Evolutionary conservation across 2,113 vertebrate species (phyloP).

Genomic region (Cololabis saira): DNA sequence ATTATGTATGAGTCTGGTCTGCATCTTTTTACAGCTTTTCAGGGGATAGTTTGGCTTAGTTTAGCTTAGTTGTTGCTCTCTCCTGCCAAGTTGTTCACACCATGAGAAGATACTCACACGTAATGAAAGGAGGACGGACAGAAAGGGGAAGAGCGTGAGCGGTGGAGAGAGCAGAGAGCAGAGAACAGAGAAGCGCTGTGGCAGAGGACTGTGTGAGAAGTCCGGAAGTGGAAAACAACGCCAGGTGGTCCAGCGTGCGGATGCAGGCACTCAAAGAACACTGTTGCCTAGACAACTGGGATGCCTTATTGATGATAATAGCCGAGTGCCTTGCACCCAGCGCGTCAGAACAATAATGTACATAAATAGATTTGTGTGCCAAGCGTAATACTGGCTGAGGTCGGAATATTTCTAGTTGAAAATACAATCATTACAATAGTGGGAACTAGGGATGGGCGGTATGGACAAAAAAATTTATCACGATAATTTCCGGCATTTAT

Average conservation of each 20-base stretch:
- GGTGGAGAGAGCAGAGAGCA: too few relatives aligned
- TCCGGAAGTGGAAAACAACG: slow-evolving; percentile 64
- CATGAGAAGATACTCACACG: background rate
- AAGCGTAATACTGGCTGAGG: slow-evolving; percentile 3
- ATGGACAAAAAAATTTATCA: too few relatives aligned
- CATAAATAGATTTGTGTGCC: background rate
- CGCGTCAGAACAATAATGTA: slow-evolving; percentile 26
- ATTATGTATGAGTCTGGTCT: too few relatives aligned
- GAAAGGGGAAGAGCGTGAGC: slow-evolving; percentile 11
- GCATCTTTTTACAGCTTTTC: too few relatives aligned
- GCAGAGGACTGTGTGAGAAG: slow-evolving; percentile 27
- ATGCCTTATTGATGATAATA: slow-evolving; percentile 76
- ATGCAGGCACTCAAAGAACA: slow-evolving; percentile 76
- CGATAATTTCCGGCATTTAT: too few relatives aligned
- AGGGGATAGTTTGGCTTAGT: too few relatives aligned
- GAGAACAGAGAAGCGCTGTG: slow-evolving; percentile 16
- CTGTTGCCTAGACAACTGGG: slow-evolving; percentile 80
- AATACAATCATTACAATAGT: background rate
- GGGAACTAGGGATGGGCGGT: too few relatives aligned
- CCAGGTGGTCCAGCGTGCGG: slow-evolving; percentile 77
- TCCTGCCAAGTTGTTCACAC: background rate
- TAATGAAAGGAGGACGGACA: background rate
- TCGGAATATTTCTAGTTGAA: slow-evolving; percentile 2
- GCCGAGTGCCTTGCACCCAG: slow-evolving; percentile 52
- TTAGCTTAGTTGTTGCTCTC: background rate